These are phyloP conservation scores for Leptocoma aspasia DNA, from an alignment of 2,113 vertebrate species.

Conservation along the genomic window DNA sequence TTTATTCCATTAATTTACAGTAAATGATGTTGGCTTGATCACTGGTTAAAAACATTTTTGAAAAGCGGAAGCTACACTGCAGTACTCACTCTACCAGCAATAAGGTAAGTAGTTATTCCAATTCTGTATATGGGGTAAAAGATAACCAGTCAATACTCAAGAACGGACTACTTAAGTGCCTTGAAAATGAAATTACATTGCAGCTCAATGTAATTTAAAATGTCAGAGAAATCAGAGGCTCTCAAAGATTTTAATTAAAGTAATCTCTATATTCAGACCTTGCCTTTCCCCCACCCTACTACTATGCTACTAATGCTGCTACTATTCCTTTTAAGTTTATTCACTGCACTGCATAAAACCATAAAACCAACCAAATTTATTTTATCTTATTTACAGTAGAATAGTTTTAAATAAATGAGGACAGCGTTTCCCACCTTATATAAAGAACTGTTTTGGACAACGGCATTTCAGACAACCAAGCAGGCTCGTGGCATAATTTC, in stretches of 20 bases:
- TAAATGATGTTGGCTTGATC: neutral
- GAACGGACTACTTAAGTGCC: neutral
- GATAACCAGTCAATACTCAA: constrained; percentile 31
- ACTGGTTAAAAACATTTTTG: neutral
- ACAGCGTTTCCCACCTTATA: neutral
- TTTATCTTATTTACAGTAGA: neutral
- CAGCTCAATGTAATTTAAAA: constrained; percentile 11
- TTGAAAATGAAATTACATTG: constrained; percentile 41
- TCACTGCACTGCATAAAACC: neutral
- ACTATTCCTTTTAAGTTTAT: neutral
- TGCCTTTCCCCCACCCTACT: neutral
- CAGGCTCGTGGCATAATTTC: neutral
- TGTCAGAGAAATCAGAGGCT: constrained; percentile 3
- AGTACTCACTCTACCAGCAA: neutral
- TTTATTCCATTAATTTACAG: neutral
- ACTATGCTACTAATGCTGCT: too few relatives aligned
- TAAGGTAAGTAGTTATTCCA: neutral
- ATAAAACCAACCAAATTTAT: neutral
- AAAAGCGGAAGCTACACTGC: neutral
- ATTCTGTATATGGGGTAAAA: neutral
- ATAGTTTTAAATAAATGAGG: neutral
- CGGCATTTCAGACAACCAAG: neutral
- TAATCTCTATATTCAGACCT: neutral
- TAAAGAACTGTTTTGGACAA: neutral
- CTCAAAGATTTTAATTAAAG: constrained; percentile 51